Conservation (phyloP, 1,140 invertebrate genomes). For the Ptiloglossa arizonensis region DNA sequence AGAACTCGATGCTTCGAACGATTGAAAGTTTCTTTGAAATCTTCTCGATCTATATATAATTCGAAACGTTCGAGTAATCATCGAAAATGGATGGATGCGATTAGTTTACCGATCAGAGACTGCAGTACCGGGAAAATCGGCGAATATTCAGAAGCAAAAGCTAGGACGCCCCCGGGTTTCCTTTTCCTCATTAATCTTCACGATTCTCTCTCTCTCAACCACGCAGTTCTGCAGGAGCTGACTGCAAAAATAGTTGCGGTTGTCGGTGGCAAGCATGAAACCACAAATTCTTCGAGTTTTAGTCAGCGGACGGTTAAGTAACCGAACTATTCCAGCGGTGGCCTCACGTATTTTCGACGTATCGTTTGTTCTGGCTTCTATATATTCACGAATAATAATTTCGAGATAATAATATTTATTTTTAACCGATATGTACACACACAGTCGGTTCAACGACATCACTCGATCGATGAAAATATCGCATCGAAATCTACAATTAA, state of each 20-base stretch:
- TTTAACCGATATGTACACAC: too few relatives aligned
- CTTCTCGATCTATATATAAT: too few relatives aligned
- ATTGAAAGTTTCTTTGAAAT: too few relatives aligned
- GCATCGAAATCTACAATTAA: too few relatives aligned
- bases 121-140: neutral
- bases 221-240: neutral
- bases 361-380: neutral
- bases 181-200: neutral
- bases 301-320: conserved; percentile 47
- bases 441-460: too few relatives aligned
- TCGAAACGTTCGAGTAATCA: too few relatives aligned
- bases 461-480: too few relatives aligned
- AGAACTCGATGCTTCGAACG: too few relatives aligned
- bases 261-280: conserved; percentile 42
- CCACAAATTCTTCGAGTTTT: conserved; percentile 65
- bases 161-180: neutral
- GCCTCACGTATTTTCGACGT: neutral
- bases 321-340: conserved; percentile 17
- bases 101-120: neutral
- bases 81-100: neutral
- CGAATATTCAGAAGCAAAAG: neutral
- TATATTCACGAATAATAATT: neutral
- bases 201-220: neutral
- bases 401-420: neutral
- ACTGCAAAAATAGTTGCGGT: conserved; percentile 46